Base-by-base conservation (phyloP, 2,888 invertebrate species). In the Creontiades dilutus region DNA sequence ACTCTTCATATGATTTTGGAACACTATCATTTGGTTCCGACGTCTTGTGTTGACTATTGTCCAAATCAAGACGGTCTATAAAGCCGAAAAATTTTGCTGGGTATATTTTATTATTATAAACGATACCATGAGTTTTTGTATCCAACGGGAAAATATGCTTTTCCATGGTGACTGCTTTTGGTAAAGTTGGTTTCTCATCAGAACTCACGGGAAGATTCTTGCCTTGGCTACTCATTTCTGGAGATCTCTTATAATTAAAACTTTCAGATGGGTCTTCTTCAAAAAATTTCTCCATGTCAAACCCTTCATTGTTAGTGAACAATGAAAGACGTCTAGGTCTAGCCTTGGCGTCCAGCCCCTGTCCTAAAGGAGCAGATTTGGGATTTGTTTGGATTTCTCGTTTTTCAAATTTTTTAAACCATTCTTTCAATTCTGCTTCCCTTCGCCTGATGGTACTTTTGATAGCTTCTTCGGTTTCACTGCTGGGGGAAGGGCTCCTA, bases 21-120 rank as follows among this genome's bases (percentile, higher is more conserved):
- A 12, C 7, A 13, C 37, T 13, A 12, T 46, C 37, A 1, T 27
- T 16, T 19, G n/a, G 19, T n/a, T 80, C 80, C 7, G 0, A 16
- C 27, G 14, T 27, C 13, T 47, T 47, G 12, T 52, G 14, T 3
- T 16, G 46, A 5, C 0, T 80, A 80, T 80, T 80, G 5, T 23
- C 13, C 13, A 46, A 19, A 48, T 68, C 23, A 13, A 16, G 75
- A 4, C 19, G 76, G 5, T 82, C 89, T 28, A 91, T 52, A 12
- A 87, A 27, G 11, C 91, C 90, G 23, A 81, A 91, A 16, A 91
- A 61, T 87, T 90, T 91, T n/a, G 90, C 90, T 16, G 91, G 91
- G 23, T 90, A 90, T 27, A 91, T 90, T 85, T 80, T 91, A 52
- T 91, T 90, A 76, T 91, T 90, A 84, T 86, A 89, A 3, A 91